Evolutionary conservation across 2,888 invertebrate genomes (phyloP), one percentile per base, ranked within the genome.

Genomic region (Dyspetes luteomarginatus): DNA sequence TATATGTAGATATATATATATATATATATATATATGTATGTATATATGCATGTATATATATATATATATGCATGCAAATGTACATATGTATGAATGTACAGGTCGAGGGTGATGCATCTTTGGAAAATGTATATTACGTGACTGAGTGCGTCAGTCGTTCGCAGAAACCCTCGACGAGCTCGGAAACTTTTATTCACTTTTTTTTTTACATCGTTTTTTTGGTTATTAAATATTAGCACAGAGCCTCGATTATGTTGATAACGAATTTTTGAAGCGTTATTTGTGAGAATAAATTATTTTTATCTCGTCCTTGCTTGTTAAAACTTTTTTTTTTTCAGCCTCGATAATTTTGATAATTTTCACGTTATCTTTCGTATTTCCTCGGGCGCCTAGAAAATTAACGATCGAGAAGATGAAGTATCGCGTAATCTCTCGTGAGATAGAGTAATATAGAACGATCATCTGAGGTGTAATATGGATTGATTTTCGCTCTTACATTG

Each of bases 351-450:
- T 30, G 30, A 9, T 30, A 36, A 36, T 36, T 36, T 9, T 36
- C 9, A 36, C 9, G 0, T 36, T 36, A 9, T 36, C 1, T 5
- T 7, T 36, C 9, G 36, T 0, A 4, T 36, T 36, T 12, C 12
- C 26, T 22, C 43, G 17, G 26, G 3, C 26, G 41, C n/a, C 24
- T 17, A 41, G 24, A 41, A 17, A 17, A 41, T 26, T 15, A 41
- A 56, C 68, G 41, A 41, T 41, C n/a, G 41, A 15, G 22, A 22
- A 28, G 36, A 12, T 12, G 36, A 12, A 36, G 30, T 41, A 65
- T 55, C 71, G 71, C 79, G 75, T 12, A 28, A 75, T 28, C 30
- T 75, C 52, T 60, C 79, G 71, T 75, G 79, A 26, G 17, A 9
- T 30, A 36, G 26, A 43, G 58, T 17, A 26, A 65, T 77, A 19